Percentiles rank a stretch among this genome's conserved stretches.
Conservation (phyloP, 30 jellyfish, hydroid and myxozoan species). For the Pseudorhiza aurosa region DNA sequence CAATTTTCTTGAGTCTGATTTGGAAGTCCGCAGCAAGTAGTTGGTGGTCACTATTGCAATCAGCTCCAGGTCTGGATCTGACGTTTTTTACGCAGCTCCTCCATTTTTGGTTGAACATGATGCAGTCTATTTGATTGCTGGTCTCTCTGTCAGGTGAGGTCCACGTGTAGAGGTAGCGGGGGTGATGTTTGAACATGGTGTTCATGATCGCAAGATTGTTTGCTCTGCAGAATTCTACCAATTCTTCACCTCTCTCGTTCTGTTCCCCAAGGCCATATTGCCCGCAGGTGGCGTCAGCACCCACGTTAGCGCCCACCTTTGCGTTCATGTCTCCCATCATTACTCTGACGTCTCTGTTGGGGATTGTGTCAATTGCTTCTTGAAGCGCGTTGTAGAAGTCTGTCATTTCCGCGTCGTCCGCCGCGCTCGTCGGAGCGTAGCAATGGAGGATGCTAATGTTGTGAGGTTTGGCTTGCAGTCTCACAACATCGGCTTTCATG, state of each 20-base stretch:
- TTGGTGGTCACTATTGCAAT: constrained; percentile 52
- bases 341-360: constrained; percentile 20
- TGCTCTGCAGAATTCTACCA: constrained; percentile 21
- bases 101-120: constrained; percentile 24
- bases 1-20: constrained; percentile 19
- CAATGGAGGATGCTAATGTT: not conserved
- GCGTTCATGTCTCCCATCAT: constrained; percentile 48
- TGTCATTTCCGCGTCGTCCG: constrained; percentile 6
- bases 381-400: constrained; percentile 6
- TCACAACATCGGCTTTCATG: not conserved
- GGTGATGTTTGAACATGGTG: constrained; percentile 24
- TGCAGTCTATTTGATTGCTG: constrained; percentile 25
- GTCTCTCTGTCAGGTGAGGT: not conserved
- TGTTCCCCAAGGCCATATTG: constrained; percentile 14
- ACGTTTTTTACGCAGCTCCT: constrained; percentile 15
- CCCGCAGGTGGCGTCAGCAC: not conserved
- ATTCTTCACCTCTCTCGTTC: constrained; percentile 42
- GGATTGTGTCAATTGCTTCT: constrained; percentile 22
- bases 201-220: constrained; percentile 18
- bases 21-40: constrained; percentile 11
- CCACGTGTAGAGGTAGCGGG: constrained; percentile 41
- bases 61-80: constrained; percentile 46
- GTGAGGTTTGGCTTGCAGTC: constrained; percentile 13
- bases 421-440: constrained; percentile 17
- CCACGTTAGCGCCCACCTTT: not conserved